Base-by-base conservation (phyloP, 2,888 invertebrate genomes). In the Brachyopa scutellaris region DNA sequence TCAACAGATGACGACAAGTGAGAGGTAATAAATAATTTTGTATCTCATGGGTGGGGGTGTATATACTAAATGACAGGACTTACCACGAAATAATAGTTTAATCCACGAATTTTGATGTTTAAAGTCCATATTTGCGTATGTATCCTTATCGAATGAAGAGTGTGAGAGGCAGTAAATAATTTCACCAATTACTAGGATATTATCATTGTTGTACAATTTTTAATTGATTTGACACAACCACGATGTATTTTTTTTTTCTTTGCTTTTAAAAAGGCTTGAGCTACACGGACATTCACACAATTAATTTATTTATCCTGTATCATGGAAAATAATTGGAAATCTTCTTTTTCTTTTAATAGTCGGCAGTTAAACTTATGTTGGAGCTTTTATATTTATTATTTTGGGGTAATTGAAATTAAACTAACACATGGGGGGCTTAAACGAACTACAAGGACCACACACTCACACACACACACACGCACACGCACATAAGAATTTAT, bases 21-120 rank as follows among this genome's bases (percentile, higher is more conserved):
- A 5, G 1, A n/a, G n/a, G n/a, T n/a, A n/a, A n/a, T n/a, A n/a
- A n/a, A n/a, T n/a, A n/a, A n/a, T n/a, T n/a, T 0, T 5, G 19
- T 53, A 33, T 53, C 15, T 26, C 26, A 26, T 26, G 6, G 26
- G 6, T 26, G 6, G 4, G 26, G 26, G 26, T 11, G 1, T 4
- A 11, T 15, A 23, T 2, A 21, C 8, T 15, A 42, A 42, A 19
- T 11, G 7, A 42, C 15, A 8, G 0, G 4, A 79, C 79, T 79
- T 74, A 79, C 79, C 79, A 66, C 36, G 67, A 38, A 74, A 67
- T 49, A 82, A 33, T 70, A 72, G 47, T 77, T 77, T 77, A 82
- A 77, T 82, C 82, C 82, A 77, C 66, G 66, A 53, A 59, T 77
- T 64, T 82, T 82, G 70, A 77, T 82, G 70, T 66, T 82, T 76